Evolutionary conservation across 2,113 vertebrate genomes (phyloP), one percentile per base, ranked within the genome.

Genomic region (Microtus pennsylvanicus): DNA sequence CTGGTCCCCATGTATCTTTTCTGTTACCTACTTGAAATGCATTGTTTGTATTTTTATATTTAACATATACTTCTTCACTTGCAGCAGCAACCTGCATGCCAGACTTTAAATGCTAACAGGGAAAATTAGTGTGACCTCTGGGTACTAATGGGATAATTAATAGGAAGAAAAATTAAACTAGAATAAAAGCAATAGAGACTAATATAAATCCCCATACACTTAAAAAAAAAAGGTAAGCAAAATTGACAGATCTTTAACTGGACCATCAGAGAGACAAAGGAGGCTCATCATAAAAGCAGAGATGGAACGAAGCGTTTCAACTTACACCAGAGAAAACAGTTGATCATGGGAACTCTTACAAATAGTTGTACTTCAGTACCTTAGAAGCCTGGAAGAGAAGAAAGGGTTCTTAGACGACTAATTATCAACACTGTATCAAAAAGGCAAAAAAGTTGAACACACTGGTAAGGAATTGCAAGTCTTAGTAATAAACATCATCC

Each of bases 41-140:
- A 1, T 87, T 63, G 21, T 74, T 87, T 75, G 35, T 75, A 22
- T 58, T 24, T 95, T 83, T 85, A 55, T 87, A 82, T 90, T 96
- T 93, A 93, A 83, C 55, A 72, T 94, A 55, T 38, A 38, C 63
- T 93, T 67, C 7, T 91, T 83, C 42, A 8, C 26, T 81, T 80
- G 63, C 3, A 33, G 52, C 50, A 45, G 78, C 50, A 82, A 28
- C 26, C 69, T 5, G 1, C 17, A 58, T 55, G 55, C 19, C 16
- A 33, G 76, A 50, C 7, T 33, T 50, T 16, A 47, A 50, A 78
- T 14, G 47, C 19, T 50, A 58, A 33, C 28, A 55, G 50, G 33
- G 13, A 50, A 78, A 78, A 52, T 52, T 19, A 80, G 50, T 21
- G 55, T 35, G 17, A 22, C 35, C 78, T 81, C 33, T 55, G 9